Evolutionary conservation across 2,888 invertebrate genomes (phyloP), one percentile per base, ranked within the genome.

Genomic region (Lydus trimaculatus): DNA sequence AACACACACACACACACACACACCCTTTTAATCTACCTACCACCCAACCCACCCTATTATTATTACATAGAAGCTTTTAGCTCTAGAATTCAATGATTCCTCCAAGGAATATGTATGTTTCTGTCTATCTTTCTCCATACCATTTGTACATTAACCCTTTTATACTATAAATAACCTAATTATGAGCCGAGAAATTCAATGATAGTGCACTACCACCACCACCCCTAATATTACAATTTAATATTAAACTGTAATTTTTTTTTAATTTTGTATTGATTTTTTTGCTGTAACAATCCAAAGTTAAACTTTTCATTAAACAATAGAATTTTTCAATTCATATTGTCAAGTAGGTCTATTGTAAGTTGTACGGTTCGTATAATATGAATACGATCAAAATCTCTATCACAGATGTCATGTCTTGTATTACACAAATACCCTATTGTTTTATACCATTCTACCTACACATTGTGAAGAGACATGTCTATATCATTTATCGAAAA

Each of bases 81-180:
- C 62, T 15, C 39, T 15, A 39, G 39, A 64, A 59, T 33, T 60
- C 60, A 56, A 63, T 20, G 60, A 60, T 60, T 64, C 59, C 64
- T 39, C 64, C 28, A 56, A 64, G 64, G 64, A 64, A 39, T 64
- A n/a, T 20, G 31, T 33, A 43, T 31, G 31, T 58, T 58, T 31
- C 0, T 39, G 39, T 48, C 20, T 48, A n/a, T n/a, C 48, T 20
- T 23, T 23, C 48, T 20, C 43, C n/a, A 23, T 52, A 3, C 2
- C 4, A 52, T 52, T 11, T 52, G 48, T 52, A 52, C 20, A 20
- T 20, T 20, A 48, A 48, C 33, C 58, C 58, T 20, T 23, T 39
- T 36, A 36, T 52, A 56, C 28, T 59, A 64, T 64, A 64, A 64
- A 64, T 64, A 64, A 64, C 59, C 25, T 58, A 58, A 64, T 64